Base-by-base conservation (phyloP, 2,888 invertebrate species). In the Crepidodera aurea region DNA sequence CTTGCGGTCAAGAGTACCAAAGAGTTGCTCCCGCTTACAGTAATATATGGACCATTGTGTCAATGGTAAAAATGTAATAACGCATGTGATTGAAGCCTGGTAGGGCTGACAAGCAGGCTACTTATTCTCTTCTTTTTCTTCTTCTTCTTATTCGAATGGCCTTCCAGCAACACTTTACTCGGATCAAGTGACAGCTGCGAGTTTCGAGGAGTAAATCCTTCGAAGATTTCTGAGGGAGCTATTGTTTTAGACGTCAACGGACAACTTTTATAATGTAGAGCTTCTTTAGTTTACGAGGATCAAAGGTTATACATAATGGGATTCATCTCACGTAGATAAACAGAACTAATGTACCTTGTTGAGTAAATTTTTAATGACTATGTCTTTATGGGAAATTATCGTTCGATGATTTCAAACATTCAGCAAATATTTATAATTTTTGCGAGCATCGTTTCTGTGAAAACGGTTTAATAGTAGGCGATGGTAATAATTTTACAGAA, bases 21-120 rank as follows among this genome's bases (percentile, higher is more conserved):
- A 46, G 29, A 51, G 15, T 12, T 51, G 61, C 56, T 56, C 44
- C 61, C 37, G 51, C 51, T 51, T 19, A 40, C 46, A 18, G 78
- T 79, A 79, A 79, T 79, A 77, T 78, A 79, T 79, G 78, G 78
- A 75, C 79, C 77, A 80, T 80, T 80, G 79, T 79, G 73, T 77
- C 66, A 69, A 65, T 66, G 65, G 70, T 73, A 77, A 77, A 79
- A 79, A 78, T 77, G 75, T 72, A 73, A 73, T 73, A 79, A 78
- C 77, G 74, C 74, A 73, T 76, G 77, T 77, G 78, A 78, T 78
- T 77, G 77, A 77, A 76, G 77, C 73, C 69, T 73, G 66, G 69
- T 70, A 69, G 71, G 51, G 64, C 72, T 73, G 77, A 75, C 75
- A 76, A 76, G 77, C 74, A 75, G 73, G 76, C 78, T 77, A 77